Evolutionary conservation across 2,888 invertebrate species (phyloP), one percentile per base, ranked within the genome.

Genomic region (Chymomyza caudatula): DNA sequence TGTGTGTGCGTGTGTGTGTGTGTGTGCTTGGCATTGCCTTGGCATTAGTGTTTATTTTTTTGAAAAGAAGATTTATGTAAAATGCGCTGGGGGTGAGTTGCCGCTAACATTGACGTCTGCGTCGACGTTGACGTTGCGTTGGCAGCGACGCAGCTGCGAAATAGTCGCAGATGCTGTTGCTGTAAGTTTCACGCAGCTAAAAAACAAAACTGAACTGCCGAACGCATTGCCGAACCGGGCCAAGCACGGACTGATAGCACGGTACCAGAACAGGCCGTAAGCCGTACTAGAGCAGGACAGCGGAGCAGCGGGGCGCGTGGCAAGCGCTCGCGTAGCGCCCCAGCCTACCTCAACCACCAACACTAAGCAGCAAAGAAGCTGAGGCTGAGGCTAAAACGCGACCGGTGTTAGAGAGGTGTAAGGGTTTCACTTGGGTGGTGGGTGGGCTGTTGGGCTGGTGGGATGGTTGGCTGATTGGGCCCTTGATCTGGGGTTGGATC

Each of bases 21-120:
- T 57, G 20, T 57, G 44, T 60, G 56, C 74, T 62, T 70, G 70
- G 62, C 71, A 54, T 74, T 73, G 81, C 86, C 62, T 73, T 73
- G 77, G 86, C 85, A 86, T 83, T 83, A 89, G 89, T 89, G 89
- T 89, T 88, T 89, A 86, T 86, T 82, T 87, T 86, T 87, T 85
- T 86, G 80, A 87, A 89, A 89, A 89, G 88, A 89, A 89, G 89
- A 89, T 89, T 89, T 89, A 89, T 89, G 88, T 89, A 89, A 89
- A 87, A 87, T 81, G 79, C 67, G 42, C 23, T 15, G 19, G 58
- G 5, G 52, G 72, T 74, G 67, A 76, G 72, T 65, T 61, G 59
- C 22, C 73, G 62, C 58, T 52, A 65, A 60, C 63, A 23, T 43
- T 37, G 61, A 5, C 55, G n/a, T 3, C 60, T 42, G 25, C 57